A percentile compares a stretch with the other conserved stretches of the same genome.
Conservation (phyloP, 2,888 invertebrate genomes). For the Latrodectus elegans region DNA sequence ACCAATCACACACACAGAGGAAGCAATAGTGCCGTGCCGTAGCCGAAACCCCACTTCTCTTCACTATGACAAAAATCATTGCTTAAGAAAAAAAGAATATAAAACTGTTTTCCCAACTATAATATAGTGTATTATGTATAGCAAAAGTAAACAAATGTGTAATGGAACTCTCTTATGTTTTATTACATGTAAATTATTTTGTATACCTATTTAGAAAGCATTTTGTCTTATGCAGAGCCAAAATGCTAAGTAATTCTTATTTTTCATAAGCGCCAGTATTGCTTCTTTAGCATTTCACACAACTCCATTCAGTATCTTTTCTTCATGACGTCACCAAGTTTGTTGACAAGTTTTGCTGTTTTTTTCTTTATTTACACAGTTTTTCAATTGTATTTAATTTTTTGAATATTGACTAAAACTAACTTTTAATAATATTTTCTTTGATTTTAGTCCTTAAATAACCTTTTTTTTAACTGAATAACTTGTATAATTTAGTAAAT, state of each 20-base stretch:
- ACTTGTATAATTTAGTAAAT: too few relatives aligned
- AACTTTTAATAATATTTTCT: too few relatives aligned
- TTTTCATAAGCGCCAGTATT: not conserved
- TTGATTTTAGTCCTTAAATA: too few relatives aligned
- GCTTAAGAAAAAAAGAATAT: conserved; percentile 17
- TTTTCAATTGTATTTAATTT: not conserved
- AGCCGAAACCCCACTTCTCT: conserved; percentile 33
- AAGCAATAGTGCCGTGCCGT: conserved; percentile 18
- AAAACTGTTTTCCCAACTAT: not conserved
- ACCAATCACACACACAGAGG: conserved; percentile 59
- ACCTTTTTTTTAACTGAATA: too few relatives aligned
- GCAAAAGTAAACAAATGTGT: not conserved
- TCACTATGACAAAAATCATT: conserved; percentile 47
- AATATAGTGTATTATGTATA: not conserved
- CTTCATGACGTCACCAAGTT: not conserved
- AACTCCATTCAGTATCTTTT: not conserved
- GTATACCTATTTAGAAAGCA: not conserved
- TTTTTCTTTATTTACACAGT: not conserved
- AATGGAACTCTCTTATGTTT: not conserved
- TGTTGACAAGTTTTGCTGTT: not conserved
- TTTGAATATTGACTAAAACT: too few relatives aligned
- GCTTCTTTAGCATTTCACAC: not conserved
- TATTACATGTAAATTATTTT: not conserved
- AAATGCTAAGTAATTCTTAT: not conserved
- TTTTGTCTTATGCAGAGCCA: not conserved